Evolutionary conservation across 2,888 invertebrate genomes (phyloP).

Genomic region (Ormia ochracea): DNA sequence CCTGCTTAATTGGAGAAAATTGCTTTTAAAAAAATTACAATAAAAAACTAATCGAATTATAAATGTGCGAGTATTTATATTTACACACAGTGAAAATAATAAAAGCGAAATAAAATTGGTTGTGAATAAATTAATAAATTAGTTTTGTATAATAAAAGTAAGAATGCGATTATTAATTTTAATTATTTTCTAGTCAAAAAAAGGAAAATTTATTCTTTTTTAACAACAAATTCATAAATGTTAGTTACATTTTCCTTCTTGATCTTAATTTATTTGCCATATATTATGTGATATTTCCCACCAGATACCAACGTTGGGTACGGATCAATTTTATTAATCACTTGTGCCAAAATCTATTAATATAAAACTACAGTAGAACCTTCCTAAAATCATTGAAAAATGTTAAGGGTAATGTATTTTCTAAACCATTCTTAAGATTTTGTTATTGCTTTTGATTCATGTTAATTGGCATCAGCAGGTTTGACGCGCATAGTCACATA

Average conservation of each 20-base stretch:
- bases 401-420: too few relatives aligned
- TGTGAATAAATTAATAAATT: constrained; percentile 5
- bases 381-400: too few relatives aligned
- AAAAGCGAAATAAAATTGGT: not conserved
- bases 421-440: too few relatives aligned
- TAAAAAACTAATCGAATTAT: not conserved
- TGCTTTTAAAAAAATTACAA: constrained; percentile 17
- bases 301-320: too few relatives aligned
- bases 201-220: constrained; percentile 18
- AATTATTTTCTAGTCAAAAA: not conserved
- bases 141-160: constrained; percentile 20
- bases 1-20: constrained; percentile 36
- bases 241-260: constrained; percentile 50
- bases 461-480: too few relatives aligned
- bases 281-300: not conserved
- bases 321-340: constrained; percentile 7
- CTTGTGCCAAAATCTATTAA: not conserved
- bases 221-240: not conserved
- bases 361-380: not conserved
- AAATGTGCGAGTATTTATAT: constrained; percentile 25
- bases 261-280: constrained; percentile 5
- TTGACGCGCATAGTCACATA: too few relatives aligned
- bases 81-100: not conserved
- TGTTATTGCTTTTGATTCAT: too few relatives aligned
- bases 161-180: constrained; percentile 16